phyloP scores from a whole-genome alignment of 2,888 invertebrate genomes.

The Zygothrica quintamaculata region DNA sequence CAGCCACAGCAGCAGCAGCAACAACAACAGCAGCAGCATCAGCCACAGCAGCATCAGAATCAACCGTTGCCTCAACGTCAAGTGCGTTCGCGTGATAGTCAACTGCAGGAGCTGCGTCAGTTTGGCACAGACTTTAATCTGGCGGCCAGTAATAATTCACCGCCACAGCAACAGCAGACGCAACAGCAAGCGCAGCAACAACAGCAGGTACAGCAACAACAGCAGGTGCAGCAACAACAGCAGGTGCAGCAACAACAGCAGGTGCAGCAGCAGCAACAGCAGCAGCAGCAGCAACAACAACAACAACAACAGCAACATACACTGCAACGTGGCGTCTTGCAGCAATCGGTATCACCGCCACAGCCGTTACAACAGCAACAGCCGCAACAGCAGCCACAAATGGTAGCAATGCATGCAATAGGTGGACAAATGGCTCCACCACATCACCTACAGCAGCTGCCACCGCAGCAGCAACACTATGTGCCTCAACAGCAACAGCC shows the following conservation, averaged over 20 bases:
- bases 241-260: constrained; percentile 77
- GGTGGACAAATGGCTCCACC: constrained; percentile 31
- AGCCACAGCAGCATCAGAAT: constrained; percentile 46
- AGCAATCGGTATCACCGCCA: constrained; percentile 55
- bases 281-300: constrained; percentile 66
- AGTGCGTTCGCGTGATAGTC: constrained; percentile 82
- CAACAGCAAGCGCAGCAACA: constrained; percentile 74
- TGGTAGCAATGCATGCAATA: constrained; percentile 54
- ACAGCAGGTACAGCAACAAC: constrained; percentile 58
- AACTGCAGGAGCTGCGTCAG: constrained; percentile 88
- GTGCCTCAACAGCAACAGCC: constrained; percentile 80
- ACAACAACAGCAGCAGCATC: constrained; percentile 48
- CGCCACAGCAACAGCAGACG: constrained; percentile 75
- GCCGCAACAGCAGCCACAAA: constrained; percentile 70
- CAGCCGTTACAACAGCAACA: constrained; percentile 49
- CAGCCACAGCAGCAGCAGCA: constrained; percentile 49
- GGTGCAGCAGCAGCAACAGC: constrained; percentile 61
- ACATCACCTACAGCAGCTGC: constrained; percentile 73
- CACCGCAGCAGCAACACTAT: constrained; percentile 74
- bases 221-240: constrained; percentile 71
- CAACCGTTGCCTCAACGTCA: constrained; percentile 73
- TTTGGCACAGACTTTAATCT: constrained; percentile 93
- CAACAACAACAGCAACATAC: constrained; percentile 73
- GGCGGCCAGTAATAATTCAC: constrained; percentile 81
- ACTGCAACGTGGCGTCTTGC: constrained; percentile 57